Evolutionary conservation across 2,888 invertebrate genomes (phyloP).

Genomic region (Drosophila sordidula): DNA sequence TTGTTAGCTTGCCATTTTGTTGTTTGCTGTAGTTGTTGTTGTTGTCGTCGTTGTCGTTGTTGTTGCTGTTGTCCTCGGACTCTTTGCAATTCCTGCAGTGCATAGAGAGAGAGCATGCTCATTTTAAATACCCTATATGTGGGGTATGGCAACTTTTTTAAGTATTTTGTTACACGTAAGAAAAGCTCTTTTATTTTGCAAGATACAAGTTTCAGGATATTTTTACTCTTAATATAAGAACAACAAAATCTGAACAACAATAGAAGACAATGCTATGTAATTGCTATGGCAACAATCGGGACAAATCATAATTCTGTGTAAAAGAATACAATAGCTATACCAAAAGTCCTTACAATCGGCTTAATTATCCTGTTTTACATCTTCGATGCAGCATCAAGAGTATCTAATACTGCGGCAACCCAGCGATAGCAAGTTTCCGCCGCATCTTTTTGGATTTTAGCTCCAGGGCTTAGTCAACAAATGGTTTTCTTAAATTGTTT

Average conservation of each 20-base stretch:
- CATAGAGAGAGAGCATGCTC: conserved; percentile 5
- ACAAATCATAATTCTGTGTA: too few species aligned
- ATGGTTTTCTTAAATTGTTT: conserved; percentile 78
- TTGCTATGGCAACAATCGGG: too few species aligned
- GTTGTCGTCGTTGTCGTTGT: conserved; percentile 20
- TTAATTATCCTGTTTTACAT: too few species aligned
- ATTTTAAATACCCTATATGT: conserved; percentile 3
- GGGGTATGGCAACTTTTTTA: not conserved
- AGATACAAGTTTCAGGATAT: too few species aligned
- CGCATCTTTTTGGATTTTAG: conserved; percentile 15
- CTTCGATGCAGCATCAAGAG: not conserved
- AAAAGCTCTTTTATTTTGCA: too few species aligned
- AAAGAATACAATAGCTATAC: too few species aligned
- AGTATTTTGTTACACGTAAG: not conserved
- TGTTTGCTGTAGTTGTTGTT: conserved; percentile 13
- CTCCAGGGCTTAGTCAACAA: conserved; percentile 63
- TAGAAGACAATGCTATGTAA: too few species aligned
- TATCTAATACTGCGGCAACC: not conserved
- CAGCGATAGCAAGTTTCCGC: not conserved
- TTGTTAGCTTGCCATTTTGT: conserved; percentile 58
- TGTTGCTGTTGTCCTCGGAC: conserved; percentile 21
- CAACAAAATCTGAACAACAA: too few species aligned
- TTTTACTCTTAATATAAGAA: too few species aligned
- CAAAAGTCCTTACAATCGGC: too few species aligned
- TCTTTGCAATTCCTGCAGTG: conserved; percentile 36